Conservation (phyloP, 2,113 vertebrate species). For the Amblyopsis rosae region DNA sequence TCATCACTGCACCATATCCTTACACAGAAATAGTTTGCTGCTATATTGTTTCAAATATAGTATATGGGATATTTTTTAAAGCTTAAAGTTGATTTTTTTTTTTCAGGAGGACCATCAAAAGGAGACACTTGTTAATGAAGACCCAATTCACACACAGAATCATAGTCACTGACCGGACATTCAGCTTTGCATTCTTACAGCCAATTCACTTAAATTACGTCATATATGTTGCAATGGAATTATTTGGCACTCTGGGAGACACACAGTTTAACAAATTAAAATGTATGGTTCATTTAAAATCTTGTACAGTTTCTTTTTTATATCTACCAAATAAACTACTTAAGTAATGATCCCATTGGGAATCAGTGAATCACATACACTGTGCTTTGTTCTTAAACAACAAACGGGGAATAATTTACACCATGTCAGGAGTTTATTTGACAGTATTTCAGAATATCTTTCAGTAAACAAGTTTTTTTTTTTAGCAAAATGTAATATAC, state of each 20-base stretch:
- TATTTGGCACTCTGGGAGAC: slow-evolving; percentile 8
- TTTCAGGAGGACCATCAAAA: slow-evolving; percentile 42
- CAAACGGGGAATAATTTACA: slow-evolving; percentile 70
- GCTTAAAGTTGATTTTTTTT: not conserved
- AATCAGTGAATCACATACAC: not conserved
- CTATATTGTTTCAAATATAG: no score
- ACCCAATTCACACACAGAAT: slow-evolving; percentile 37
- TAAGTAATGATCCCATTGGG: not conserved
- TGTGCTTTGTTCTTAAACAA: slow-evolving; percentile 21
- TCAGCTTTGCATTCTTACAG: not conserved
- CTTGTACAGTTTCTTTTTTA: slow-evolving; percentile 13
- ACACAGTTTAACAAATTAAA: slow-evolving; percentile 46
- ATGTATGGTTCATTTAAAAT: not conserved
- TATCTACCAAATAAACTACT: not conserved
- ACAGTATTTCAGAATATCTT: slow-evolving; percentile 99
- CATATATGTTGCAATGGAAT: not conserved
- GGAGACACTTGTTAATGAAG: slow-evolving; percentile 30
- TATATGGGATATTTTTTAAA: not conserved
- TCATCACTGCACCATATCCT: no score
- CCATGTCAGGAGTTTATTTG: slow-evolving; percentile 99
- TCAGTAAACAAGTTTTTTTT: slow-evolving; percentile 99
- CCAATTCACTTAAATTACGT: no score
- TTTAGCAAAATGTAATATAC: slow-evolving; percentile 99
- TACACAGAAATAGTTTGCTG: no score
- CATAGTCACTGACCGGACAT: slow-evolving; percentile 6